A percentile compares a stretch with the other conserved stretches of the same genome.
Evolutionary conservation across 2,888 invertebrate genomes (phyloP).

Genomic region (Drosophila nr. perissopoda): DNA sequence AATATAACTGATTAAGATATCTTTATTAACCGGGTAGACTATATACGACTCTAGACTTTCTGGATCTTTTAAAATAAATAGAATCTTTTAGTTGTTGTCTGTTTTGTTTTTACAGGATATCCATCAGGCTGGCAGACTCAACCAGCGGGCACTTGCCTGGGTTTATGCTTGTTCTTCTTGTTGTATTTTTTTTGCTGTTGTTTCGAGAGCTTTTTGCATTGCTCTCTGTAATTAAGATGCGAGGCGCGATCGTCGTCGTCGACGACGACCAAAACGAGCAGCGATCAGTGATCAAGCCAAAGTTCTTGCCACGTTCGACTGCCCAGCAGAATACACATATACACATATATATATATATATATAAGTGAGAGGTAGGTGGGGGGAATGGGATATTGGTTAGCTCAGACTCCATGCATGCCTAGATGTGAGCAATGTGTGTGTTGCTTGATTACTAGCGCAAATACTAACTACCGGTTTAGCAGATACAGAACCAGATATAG

Average conservation of each 20-base stretch:
- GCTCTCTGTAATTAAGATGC: slow-evolving; percentile 79
- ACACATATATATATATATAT: not conserved
- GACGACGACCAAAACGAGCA: slow-evolving; percentile 41
- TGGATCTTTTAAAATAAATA: not conserved
- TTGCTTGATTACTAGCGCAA: slow-evolving; percentile 76
- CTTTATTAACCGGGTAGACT: not conserved
- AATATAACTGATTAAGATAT: not conserved
- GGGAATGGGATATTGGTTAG: slow-evolving; percentile 9
- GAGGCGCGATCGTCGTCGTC: slow-evolving; percentile 68
- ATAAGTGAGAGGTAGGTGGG: not conserved
- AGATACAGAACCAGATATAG: slow-evolving; percentile 55
- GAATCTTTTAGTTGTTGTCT: not conserved
- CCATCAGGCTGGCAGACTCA: not conserved
- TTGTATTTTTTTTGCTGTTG: slow-evolving; percentile 28
- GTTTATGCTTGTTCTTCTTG: slow-evolving; percentile 2
- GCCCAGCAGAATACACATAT: not conserved
- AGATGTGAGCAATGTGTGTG: slow-evolving; percentile 67
- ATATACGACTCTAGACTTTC: not conserved
- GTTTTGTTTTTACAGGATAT: not conserved
- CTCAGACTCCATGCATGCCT: slow-evolving; percentile 71
- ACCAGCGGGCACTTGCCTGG: slow-evolving; percentile 7
- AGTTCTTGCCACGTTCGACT: slow-evolving; percentile 60
- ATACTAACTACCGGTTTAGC: slow-evolving; percentile 76
- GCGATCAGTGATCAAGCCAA: slow-evolving; percentile 65
- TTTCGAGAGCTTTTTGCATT: slow-evolving; percentile 55